Percentiles rank a stretch among this genome's conserved stretches.
phyloP scores from a whole-genome alignment of 2,797 vertebrate species.

The Caiman crocodilus region DNA sequence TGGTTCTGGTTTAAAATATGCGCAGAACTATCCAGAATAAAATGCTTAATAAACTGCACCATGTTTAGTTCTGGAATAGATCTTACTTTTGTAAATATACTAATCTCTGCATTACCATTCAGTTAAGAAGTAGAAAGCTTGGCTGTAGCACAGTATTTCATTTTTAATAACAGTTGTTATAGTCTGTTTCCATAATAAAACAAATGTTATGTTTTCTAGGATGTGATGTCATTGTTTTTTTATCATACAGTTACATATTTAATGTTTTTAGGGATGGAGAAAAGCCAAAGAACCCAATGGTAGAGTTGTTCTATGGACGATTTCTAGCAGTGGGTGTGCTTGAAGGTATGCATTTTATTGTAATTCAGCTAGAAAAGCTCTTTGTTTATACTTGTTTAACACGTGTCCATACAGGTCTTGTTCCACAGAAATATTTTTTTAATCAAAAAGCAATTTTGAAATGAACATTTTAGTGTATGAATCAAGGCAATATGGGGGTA shows the following conservation, averaged over 20 bases:
- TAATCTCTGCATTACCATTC: neutral
- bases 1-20: neutral
- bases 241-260: neutral
- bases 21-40: neutral
- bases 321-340: slow-evolving; percentile 96
- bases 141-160: neutral
- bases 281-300: slow-evolving; percentile 99
- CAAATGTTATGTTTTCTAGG: neutral
- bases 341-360: slow-evolving; percentile 87
- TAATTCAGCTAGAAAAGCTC: neutral
- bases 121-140: neutral
- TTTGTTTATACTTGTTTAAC: rapidly evolving
- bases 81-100: neutral
- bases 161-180: too few relatives aligned
- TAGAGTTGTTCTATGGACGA: slow-evolving; percentile 96
- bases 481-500: neutral
- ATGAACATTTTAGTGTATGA: neutral
- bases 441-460: rapidly evolving
- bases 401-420: neutral
- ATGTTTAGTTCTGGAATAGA: neutral
- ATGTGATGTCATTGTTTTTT: neutral
- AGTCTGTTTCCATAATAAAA: neutral
- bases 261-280: slow-evolving; percentile 90
- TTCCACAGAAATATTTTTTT: neutral
- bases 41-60: neutral